Evolutionary conservation across 1,140 invertebrate genomes (phyloP).

Genomic region (Drosophila quadrilineata): DNA sequence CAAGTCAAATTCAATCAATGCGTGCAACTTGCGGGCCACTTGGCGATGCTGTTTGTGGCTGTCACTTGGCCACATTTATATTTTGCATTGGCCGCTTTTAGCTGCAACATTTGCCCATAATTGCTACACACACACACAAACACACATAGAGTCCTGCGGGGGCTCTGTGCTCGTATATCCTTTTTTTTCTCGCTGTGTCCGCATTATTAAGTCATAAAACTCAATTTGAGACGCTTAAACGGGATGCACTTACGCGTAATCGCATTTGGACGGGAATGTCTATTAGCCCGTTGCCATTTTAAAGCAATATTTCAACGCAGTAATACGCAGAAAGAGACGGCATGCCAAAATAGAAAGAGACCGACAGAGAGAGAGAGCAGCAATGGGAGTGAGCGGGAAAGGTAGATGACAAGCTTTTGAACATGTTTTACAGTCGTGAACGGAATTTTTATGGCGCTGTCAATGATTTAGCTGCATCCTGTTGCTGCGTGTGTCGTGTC

Average conservation of each 20-base stretch:
- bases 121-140: too few relatives aligned
- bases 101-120: slow-evolving; percentile 24
- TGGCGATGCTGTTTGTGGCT: slow-evolving; percentile 60
- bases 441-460: slow-evolving; percentile 41
- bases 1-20: slow-evolving; percentile 70
- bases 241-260: slow-evolving; percentile 61
- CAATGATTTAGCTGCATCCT: slow-evolving; percentile 69
- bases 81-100: slow-evolving; percentile 29
- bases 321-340: neutral
- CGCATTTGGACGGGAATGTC: slow-evolving; percentile 43
- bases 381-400: neutral
- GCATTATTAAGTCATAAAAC: slow-evolving; percentile 72
- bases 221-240: slow-evolving; percentile 63
- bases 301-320: slow-evolving; percentile 39
- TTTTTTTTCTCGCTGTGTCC: neutral
- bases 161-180: too few relatives aligned
- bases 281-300: slow-evolving; percentile 38
- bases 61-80: neutral
- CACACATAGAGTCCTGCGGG: too few relatives aligned
- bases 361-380: neutral
- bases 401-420: neutral
- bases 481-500: slow-evolving; percentile 49
- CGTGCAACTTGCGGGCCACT: slow-evolving; percentile 63
- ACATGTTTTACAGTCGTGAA: slow-evolving; percentile 43
- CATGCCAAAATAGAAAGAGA: too few relatives aligned